Percentiles rank a stretch among this genome's conserved stretches.
phyloP scores from a whole-genome alignment of 2,888 invertebrate genomes.

The Portevinia maculata region DNA sequence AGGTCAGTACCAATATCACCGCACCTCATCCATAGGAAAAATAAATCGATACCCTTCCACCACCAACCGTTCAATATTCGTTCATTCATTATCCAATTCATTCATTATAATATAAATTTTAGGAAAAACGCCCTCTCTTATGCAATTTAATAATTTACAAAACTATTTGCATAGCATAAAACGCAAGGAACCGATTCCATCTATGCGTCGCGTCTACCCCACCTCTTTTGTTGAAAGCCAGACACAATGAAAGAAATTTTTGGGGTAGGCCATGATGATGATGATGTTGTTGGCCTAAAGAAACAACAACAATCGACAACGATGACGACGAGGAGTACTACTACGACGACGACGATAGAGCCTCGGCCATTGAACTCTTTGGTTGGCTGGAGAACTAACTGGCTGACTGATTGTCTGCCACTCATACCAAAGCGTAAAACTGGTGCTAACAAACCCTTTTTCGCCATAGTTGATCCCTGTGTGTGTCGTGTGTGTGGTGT shows the following conservation, averaged over 20 bases:
- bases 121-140: conserved; percentile 38
- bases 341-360: conserved; percentile 43
- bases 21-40: not conserved
- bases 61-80: conserved; percentile 5
- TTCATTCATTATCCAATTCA: conserved; percentile 47
- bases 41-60: not conserved
- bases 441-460: conserved; percentile 58
- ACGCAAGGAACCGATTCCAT: conserved; percentile 38
- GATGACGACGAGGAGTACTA: conserved; percentile 59
- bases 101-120: conserved; percentile 36
- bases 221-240: conserved; percentile 36
- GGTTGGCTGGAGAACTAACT: conserved; percentile 68
- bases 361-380: conserved; percentile 65
- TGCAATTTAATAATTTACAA: conserved; percentile 53
- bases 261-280: conserved; percentile 73
- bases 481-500: conserved; percentile 32
- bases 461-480: conserved; percentile 13
- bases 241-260: conserved; percentile 68
- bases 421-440: conserved; percentile 45
- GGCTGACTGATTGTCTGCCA: conserved; percentile 72
- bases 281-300: conserved; percentile 75
- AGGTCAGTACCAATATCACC: conserved; percentile 1
- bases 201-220: conserved; percentile 61
- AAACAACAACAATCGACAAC: conserved; percentile 61
- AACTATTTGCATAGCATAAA: conserved; percentile 55